Evolutionary conservation across 2,797 vertebrate genomes (phyloP).

Genomic region (Cyprinodon diabolis): DNA sequence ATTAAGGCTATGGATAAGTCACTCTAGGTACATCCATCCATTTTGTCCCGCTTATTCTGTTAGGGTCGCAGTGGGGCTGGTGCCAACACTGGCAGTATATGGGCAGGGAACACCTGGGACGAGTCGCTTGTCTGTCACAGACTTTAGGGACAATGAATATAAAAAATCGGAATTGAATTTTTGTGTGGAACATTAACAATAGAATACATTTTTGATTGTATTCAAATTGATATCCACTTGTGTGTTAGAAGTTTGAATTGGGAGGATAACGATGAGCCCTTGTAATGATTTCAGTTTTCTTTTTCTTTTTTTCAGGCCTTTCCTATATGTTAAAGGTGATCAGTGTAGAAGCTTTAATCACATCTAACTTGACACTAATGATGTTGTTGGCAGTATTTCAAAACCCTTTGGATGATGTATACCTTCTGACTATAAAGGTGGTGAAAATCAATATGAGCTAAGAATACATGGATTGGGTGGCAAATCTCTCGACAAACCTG

Average conservation of each 20-base stretch:
- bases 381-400: conserved; percentile 52
- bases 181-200: background rate
- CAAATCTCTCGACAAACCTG: conserved; percentile 65
- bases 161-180: background rate
- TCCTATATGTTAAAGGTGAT: conserved; percentile 4
- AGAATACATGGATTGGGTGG: conserved; percentile 69
- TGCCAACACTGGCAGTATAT: too few species aligned
- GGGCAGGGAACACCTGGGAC: too few species aligned
- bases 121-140: too few species aligned
- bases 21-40: background rate
- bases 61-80: too few species aligned
- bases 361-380: conserved; percentile 53
- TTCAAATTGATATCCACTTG: background rate
- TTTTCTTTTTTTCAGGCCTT: conserved; percentile 7
- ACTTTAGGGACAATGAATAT: background rate
- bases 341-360: conserved; percentile 33
- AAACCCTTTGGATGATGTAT: conserved; percentile 51
- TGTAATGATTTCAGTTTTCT: background rate
- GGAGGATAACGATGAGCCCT: too few species aligned
- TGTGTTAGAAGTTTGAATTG: background rate
- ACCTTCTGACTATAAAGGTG: conserved; percentile 69
- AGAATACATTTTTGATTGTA: background rate
- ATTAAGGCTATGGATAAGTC: background rate
- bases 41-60: too few species aligned
- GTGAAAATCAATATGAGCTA: conserved; percentile 67